Percentiles rank a stretch among this genome's conserved stretches.
Conservation (phyloP, 2,113 vertebrate genomes). For the Gasterosteus aculeatus region DNA sequence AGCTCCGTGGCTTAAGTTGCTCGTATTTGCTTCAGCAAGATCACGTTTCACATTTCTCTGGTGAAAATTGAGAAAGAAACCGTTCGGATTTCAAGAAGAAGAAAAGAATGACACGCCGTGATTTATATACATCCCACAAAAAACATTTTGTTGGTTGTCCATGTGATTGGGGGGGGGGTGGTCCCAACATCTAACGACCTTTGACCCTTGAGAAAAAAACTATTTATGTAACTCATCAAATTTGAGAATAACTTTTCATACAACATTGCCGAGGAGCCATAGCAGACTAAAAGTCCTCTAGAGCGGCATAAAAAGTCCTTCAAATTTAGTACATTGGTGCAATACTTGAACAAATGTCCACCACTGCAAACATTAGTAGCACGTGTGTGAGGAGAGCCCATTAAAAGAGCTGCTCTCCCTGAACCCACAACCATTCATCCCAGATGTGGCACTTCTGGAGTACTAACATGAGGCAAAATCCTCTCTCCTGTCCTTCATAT, state of each 20-base stretch:
- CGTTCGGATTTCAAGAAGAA: too few relatives aligned
- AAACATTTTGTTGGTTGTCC: too few relatives aligned
- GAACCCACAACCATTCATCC: slow-evolving; percentile 22
- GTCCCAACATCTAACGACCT: too few relatives aligned
- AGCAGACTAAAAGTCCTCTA: background rate
- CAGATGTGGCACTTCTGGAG: slow-evolving; percentile 35
- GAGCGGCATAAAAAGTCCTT: background rate
- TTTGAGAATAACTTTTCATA: background rate
- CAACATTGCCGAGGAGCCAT: background rate
- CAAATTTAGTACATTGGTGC: background rate
- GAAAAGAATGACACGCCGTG: too few relatives aligned
- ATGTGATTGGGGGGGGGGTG: too few relatives aligned
- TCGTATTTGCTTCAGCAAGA: too few relatives aligned
- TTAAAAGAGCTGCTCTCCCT: slow-evolving; percentile 14
- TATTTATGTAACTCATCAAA: too few relatives aligned
- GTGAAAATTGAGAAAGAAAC: too few relatives aligned
- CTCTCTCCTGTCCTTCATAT: background rate
- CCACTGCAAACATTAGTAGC: background rate
- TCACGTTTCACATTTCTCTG: too few relatives aligned
- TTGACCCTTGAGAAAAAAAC: too few relatives aligned
- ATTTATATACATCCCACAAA: too few relatives aligned
- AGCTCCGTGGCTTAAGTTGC: too few relatives aligned
- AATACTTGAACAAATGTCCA: background rate
- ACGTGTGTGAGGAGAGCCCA: background rate
- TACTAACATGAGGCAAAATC: slow-evolving; percentile 15